Evolutionary conservation across 2,797 vertebrate genomes (phyloP), one percentile per base, ranked within the genome.

Genomic region (Danio jaintianensis): DNA sequence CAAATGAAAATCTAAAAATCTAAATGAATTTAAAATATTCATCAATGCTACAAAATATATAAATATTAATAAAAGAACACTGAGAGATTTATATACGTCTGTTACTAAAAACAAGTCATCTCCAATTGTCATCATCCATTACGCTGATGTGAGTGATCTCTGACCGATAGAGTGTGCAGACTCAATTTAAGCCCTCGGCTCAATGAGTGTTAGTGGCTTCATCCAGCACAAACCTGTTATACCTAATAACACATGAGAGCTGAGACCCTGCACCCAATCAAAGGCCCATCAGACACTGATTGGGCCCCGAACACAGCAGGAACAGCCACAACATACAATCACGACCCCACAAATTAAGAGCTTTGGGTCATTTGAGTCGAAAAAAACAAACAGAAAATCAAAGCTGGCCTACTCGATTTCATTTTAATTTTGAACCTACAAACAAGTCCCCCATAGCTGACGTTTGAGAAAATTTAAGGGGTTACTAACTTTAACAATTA

Each of bases 371-470:
- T 47, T 58, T 55, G 56, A 73, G 38, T 73, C 62, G 61, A 40
- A 84, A n/a, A 29, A 84, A 83, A 75, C 72, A 81, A 81, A 75
- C 61, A 79, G 40, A 48, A 79, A 84, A 84, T 70, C 70, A 82
- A 82, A 71, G 50, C 18, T 62, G 16, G 69, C 52, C 59, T 45
- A 56, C 15, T 38, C 55, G 47, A 38, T 72, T 80, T 72, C 11
- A 18, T 64, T 80, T 73, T 73, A 64, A 80, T 80, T 80, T 29
- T 63, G 67, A 48, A 77, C 62, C 48, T 55, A 20, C 66, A 77
- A 76, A 82, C 18, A 47, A 56, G 73, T 6, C 72, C 50, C 70
- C 74, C 52, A 69, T 77, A 29, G 29, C 29, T 29, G 29, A 29
- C 29, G 29, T 29, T 29, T 29, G 29, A 29, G 29, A 29, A 29